These are phyloP conservation scores for Drosophila pandora DNA, from an alignment of 1,140 invertebrate genomes.

Conservation along the genomic window DNA sequence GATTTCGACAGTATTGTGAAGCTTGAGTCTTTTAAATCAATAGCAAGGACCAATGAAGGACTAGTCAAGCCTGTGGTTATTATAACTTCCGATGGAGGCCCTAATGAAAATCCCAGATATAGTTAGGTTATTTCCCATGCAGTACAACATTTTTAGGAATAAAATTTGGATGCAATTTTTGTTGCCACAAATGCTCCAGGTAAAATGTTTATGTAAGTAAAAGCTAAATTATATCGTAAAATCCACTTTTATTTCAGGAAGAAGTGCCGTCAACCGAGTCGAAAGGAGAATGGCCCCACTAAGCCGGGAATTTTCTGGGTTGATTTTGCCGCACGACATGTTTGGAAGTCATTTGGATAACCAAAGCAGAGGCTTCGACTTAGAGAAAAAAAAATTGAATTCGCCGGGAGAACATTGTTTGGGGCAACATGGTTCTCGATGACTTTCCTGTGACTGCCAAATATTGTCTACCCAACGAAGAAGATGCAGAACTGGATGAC, in stretches of 20 bases:
- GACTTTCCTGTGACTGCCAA: too few species aligned
- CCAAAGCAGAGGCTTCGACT: too few species aligned
- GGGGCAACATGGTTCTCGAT: too few species aligned
- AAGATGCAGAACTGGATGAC: too few species aligned
- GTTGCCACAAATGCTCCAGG: conserved; percentile 83
- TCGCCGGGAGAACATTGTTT: too few species aligned
- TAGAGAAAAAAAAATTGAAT: too few species aligned
- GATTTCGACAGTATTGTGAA: too few species aligned
- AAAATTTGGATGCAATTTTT: conserved; percentile 83
- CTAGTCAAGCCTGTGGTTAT: too few species aligned
- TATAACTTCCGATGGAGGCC: conserved; percentile 34
- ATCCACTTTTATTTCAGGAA: conserved; percentile 17
- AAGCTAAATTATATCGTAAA: conserved; percentile 1
- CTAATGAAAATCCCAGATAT: conserved; percentile 84
- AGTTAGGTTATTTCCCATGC: conserved; percentile 70
- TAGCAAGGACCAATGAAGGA: too few species aligned
- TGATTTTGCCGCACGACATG: conserved; percentile 46
- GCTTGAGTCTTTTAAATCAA: too few species aligned
- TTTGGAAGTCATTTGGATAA: not conserved
- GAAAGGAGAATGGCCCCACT: conserved; percentile 71
- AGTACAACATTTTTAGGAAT: conserved; percentile 75
- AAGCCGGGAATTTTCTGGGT: conserved; percentile 32
- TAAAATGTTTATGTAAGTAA: conserved; percentile 11
- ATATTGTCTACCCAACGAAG: too few species aligned
- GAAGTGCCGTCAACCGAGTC: conserved; percentile 69